phyloP scores from a whole-genome alignment of 1,140 invertebrate species.

The Neoseiulus cucumeris region DNA sequence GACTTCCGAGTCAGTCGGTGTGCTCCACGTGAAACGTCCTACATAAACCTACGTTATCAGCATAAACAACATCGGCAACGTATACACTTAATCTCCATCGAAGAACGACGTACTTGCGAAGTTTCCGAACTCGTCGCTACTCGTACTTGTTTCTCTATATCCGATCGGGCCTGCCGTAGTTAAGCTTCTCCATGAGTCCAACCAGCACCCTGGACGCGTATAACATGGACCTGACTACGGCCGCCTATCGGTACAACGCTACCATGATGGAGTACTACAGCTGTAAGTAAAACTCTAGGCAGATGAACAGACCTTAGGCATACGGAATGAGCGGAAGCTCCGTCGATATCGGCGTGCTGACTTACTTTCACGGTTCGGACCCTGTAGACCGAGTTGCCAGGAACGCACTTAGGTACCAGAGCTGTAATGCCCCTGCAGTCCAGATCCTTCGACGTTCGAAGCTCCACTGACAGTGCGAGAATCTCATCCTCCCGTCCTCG shows the following conservation, averaged over 20 bases:
- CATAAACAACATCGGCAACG: neutral
- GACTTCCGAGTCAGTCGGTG: neutral
- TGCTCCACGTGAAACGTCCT: too few relatives aligned
- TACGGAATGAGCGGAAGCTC: neutral
- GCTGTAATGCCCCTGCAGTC: neutral
- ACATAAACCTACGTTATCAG: neutral
- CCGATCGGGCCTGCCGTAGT: too few relatives aligned
- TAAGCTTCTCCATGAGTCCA: slow-evolving; percentile 4
- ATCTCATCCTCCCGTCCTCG: neutral
- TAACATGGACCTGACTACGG: slow-evolving; percentile 61
- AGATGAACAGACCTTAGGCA: neutral
- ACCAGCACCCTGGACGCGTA: slow-evolving; percentile 9
- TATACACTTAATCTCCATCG: neutral
- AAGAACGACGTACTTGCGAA: too few relatives aligned
- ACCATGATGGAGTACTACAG: slow-evolving; percentile 98
- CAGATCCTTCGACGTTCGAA: neutral
- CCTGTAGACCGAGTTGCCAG: too few relatives aligned
- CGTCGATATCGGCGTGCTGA: neutral
- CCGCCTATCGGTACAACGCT: slow-evolving; percentile 78
- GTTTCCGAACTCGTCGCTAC: too few relatives aligned
- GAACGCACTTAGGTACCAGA: neutral
- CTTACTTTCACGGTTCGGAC: too few relatives aligned
- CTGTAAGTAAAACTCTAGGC: slow-evolving; percentile 43
- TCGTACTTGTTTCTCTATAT: too few relatives aligned
- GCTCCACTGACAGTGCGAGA: neutral